Conservation (phyloP, 2,113 vertebrate species). For the Thomomys bottae region DNA sequence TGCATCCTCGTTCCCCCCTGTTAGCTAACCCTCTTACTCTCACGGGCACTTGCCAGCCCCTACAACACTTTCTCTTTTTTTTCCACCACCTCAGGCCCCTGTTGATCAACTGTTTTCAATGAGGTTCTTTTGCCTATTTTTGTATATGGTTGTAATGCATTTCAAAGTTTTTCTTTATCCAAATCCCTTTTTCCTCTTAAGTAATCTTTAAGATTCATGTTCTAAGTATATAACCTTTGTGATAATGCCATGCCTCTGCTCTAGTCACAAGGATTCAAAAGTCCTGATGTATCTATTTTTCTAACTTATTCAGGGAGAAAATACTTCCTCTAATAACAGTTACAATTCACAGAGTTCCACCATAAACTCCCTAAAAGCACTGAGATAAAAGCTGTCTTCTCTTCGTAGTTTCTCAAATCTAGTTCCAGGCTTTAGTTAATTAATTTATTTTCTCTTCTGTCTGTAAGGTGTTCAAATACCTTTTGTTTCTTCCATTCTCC, state of each 20-base stretch:
- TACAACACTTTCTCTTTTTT: too few species aligned
- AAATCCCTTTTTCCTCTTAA: too few species aligned
- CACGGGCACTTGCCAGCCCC: too few species aligned
- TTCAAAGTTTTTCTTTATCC: too few species aligned
- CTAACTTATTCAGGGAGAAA: too few species aligned
- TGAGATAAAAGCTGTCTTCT: not conserved
- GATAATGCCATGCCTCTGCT: not conserved
- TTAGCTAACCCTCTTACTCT: too few species aligned
- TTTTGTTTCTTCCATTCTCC: conserved; percentile 1
- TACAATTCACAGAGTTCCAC: not conserved
- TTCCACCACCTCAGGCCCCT: too few species aligned
- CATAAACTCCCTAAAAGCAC: not conserved
- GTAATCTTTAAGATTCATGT: too few species aligned
- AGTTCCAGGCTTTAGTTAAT: conserved; percentile 3
- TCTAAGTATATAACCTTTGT: not conserved
- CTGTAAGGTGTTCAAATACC: not conserved
- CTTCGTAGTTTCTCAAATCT: not conserved
- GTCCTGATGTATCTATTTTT: not conserved
- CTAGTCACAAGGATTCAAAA: not conserved
- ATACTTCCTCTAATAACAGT: conserved; percentile 12
- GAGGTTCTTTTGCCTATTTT: too few species aligned
- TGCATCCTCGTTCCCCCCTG: too few species aligned
- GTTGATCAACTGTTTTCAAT: too few species aligned
- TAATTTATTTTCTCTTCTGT: not conserved
- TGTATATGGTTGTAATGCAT: too few species aligned